Evolutionary conservation across 2,888 invertebrate species (phyloP).

Genomic region (Ormyrus nitidulus): DNA sequence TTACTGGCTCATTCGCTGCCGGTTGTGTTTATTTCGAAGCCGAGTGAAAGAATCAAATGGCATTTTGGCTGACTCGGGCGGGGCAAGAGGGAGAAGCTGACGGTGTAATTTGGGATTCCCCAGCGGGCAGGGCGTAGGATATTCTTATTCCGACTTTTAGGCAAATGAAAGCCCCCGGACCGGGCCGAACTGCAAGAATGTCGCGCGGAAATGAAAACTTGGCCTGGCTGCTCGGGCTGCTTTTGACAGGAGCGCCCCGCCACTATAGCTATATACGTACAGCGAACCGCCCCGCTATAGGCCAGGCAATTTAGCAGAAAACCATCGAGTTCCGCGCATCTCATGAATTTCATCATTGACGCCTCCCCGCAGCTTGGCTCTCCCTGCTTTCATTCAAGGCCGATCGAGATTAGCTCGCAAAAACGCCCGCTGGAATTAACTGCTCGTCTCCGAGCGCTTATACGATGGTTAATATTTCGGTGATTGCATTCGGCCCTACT

Average conservation of each 20-base stretch:
- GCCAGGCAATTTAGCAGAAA: too few relatives aligned
- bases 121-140: conserved; percentile 3
- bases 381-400: conserved; percentile 33
- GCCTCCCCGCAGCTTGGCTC: conserved; percentile 2
- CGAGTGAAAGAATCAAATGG: too few relatives aligned
- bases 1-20: too few relatives aligned
- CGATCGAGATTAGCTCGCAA: too few relatives aligned
- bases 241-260: not conserved
- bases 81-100: not conserved
- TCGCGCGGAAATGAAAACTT: conserved; percentile 58
- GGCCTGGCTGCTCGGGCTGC: conserved; percentile 2
- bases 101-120: conserved; percentile 23
- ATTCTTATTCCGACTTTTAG: conserved; percentile 62
- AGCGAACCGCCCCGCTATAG: too few relatives aligned
- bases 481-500: too few relatives aligned
- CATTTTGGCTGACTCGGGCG: not conserved
- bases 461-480: too few relatives aligned
- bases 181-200: conserved; percentile 43
- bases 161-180: conserved; percentile 62
- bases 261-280: too few relatives aligned
- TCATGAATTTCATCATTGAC: conserved; percentile 14
- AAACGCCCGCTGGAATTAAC: too few relatives aligned
- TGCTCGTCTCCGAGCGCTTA: too few relatives aligned
- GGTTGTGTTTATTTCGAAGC: too few relatives aligned
- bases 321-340: conserved; percentile 12